Conservation (phyloP, 2,113 vertebrate genomes). For the Coreoperca whiteheadi region DNA sequence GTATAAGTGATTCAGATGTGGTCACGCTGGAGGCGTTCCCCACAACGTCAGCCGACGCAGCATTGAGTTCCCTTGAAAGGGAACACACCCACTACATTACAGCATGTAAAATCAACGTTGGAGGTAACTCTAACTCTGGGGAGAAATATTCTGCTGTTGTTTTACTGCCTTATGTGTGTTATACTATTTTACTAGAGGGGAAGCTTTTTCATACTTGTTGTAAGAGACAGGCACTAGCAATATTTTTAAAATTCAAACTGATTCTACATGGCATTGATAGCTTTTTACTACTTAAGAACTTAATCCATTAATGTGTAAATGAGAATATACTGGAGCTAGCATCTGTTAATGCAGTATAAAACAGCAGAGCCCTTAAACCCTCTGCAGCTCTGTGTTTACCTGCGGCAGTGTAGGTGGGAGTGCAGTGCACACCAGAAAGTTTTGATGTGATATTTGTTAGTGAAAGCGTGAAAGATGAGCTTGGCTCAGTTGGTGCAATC, state of each 20-base stretch:
- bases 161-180: not conserved
- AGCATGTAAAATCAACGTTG: no score
- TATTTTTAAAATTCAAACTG: not conserved
- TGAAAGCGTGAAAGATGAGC: constrained; percentile 54
- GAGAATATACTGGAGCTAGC: not conserved
- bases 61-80: no score
- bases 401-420: not conserved
- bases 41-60: no score
- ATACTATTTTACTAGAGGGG: no score
- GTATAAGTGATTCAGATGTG: no score
- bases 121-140: not conserved
- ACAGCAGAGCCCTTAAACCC: not conserved
- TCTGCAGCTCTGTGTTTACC: constrained; percentile 27
- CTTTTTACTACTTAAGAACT: not conserved
- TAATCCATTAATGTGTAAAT: not conserved
- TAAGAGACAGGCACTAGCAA: not conserved
- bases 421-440: constrained; percentile 18
- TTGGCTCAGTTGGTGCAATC: not conserved
- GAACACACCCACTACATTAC: no score
- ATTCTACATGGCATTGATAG: not conserved
- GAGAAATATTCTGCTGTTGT: not conserved
- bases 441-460: constrained; percentile 59
- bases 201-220: not conserved
- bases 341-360: not conserved
- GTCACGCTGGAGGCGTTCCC: no score